These are phyloP conservation scores for Pipra filicauda DNA, from an alignment of 2,113 vertebrate genomes.

Conservation along the genomic window DNA sequence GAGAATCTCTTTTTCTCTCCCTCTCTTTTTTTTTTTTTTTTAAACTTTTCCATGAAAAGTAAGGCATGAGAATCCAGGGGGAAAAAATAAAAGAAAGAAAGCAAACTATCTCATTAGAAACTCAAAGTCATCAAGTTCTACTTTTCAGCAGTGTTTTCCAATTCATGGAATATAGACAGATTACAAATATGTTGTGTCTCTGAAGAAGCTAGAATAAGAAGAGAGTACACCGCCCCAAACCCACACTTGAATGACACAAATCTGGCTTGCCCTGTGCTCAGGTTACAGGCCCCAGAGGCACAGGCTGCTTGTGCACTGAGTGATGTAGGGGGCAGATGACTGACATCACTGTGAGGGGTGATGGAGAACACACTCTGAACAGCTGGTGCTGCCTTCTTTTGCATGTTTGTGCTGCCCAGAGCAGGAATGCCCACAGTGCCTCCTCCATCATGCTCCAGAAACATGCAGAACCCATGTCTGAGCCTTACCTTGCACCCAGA, in stretches of 20 bases:
- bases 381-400: neutral
- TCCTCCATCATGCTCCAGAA: fast-evolving
- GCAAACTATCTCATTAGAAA: neutral
- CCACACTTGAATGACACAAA: fast-evolving
- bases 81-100: neutral
- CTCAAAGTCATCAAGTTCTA: neutral
- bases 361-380: neutral
- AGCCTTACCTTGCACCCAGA: neutral
- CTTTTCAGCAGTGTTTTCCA: neutral
- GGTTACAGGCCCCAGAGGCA: neutral
- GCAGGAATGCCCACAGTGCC: neutral
- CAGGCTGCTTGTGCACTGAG: neutral
- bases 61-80: neutral
- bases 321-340: neutral
- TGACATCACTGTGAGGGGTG: neutral
- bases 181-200: fast-evolving
- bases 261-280: neutral
- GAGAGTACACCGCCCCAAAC: fast-evolving
- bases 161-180: neutral
- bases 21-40: fast-evolving
- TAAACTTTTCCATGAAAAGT: neutral
- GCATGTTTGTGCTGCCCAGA: fast-evolving
- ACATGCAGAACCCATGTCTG: fast-evolving
- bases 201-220: neutral
- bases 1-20: neutral